Conservation (phyloP, 2,888 invertebrate genomes). For the Ophion slaviceki region DNA sequence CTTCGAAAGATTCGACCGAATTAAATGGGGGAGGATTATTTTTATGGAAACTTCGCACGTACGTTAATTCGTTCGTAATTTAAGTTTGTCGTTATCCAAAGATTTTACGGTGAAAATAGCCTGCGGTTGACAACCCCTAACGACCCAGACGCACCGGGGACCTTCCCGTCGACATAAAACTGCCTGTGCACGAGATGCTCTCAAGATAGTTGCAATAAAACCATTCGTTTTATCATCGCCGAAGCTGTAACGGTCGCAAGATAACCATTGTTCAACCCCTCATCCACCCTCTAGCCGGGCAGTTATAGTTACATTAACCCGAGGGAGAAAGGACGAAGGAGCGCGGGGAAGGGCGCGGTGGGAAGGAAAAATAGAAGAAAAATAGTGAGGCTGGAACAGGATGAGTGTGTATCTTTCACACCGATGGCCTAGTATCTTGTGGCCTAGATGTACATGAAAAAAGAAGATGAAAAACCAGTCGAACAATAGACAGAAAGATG, state of each 20-base stretch:
- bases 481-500: neutral
- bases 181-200: constrained; percentile 41
- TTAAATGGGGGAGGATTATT: neutral
- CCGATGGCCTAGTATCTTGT: neutral
- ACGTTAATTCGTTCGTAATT: neutral
- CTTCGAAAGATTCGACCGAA: neutral
- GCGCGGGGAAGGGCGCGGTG: constrained; percentile 11
- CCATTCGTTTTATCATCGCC: constrained; percentile 53
- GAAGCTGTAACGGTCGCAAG: constrained; percentile 24
- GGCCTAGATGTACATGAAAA: neutral
- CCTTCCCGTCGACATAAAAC: constrained; percentile 33
- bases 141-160: constrained; percentile 37
- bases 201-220: constrained; percentile 60
- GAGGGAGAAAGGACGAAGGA: constrained; percentile 1
- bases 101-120: neutral
- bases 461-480: neutral
- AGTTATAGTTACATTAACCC: constrained; percentile 30
- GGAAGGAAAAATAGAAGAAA: neutral
- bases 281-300: constrained; percentile 16
- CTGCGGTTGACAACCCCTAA: constrained; percentile 46
- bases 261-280: constrained; percentile 31
- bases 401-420: neutral
- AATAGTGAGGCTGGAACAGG: constrained; percentile 36
- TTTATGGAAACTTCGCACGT: neutral
- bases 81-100: neutral